These are phyloP conservation scores for Macaria notata DNA, from an alignment of 2,888 invertebrate genomes.

Conservation along the genomic window DNA sequence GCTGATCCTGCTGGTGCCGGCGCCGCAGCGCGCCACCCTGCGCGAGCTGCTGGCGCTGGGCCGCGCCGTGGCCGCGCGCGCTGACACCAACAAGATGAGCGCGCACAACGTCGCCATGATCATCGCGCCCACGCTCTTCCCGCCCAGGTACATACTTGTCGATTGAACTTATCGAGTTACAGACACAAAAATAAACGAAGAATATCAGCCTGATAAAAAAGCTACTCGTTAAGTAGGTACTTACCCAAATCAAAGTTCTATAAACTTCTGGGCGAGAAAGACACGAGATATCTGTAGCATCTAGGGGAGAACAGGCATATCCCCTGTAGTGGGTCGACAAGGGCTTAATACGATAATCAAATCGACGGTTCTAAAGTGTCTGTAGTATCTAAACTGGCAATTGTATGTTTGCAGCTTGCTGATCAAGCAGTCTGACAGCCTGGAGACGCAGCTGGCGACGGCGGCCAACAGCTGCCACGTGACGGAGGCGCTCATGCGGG, in stretches of 20 bases:
- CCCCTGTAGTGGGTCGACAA: too few relatives aligned
- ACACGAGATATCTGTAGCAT: too few relatives aligned
- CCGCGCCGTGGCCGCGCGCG: constrained; percentile 86
- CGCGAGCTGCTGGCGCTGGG: constrained; percentile 91
- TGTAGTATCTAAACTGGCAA: too few relatives aligned
- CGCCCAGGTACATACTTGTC: constrained; percentile 81
- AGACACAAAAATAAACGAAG: too few relatives aligned
- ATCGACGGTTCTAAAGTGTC: too few relatives aligned
- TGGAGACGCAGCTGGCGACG: constrained; percentile 89
- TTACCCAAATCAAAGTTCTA: too few relatives aligned
- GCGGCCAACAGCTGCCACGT: constrained; percentile 94
- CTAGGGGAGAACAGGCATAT: too few relatives aligned
- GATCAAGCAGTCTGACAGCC: constrained; percentile 83
- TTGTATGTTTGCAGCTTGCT: constrained; percentile 67
- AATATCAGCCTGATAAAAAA: too few relatives aligned
- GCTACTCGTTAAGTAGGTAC: too few relatives aligned
- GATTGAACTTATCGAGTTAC: too few relatives aligned
- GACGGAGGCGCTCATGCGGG: constrained; percentile 91
- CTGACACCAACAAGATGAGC: constrained; percentile 92
- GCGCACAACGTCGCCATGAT: constrained; percentile 97
- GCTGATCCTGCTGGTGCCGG: constrained; percentile 90
- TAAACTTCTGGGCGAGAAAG: too few relatives aligned
- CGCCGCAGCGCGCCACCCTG: constrained; percentile 92
- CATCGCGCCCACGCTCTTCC: constrained; percentile 96
- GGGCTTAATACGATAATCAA: too few relatives aligned